A percentile compares a stretch with the other conserved stretches of the same genome.
Evolutionary conservation across 1,140 invertebrate genomes (phyloP).

Genomic region (Nylanderia fulva): DNA sequence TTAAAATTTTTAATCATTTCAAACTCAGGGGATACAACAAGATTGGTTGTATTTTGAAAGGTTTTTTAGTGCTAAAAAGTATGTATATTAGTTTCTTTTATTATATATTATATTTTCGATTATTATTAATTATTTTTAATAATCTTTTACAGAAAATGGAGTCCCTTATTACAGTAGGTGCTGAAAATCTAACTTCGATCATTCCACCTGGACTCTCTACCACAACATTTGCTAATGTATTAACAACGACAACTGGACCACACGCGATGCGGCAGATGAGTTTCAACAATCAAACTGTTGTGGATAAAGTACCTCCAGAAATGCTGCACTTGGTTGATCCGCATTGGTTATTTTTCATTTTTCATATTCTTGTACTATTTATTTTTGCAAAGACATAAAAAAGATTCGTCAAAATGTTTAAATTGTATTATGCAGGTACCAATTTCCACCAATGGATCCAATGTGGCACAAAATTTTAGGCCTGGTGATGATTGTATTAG

Average conservation of each 20-base stretch:
- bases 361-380: neutral
- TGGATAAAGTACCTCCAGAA: conserved; percentile 90
- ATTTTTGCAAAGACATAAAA: neutral
- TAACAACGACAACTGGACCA: conserved; percentile 21
- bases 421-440: conserved; percentile 79
- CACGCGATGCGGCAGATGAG: conserved; percentile 58
- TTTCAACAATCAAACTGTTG: conserved; percentile 88
- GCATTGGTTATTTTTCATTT: conserved; percentile 87
- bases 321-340: conserved; percentile 91
- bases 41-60: neutral
- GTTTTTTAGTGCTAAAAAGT: neutral
- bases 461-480: conserved; percentile 93
- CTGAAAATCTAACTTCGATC: neutral
- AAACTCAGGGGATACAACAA: neutral
- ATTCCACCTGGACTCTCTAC: neutral
- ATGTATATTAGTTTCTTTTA: neutral
- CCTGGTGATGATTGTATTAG: conserved; percentile 90
- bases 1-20: neutral
- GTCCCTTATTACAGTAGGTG: neutral
- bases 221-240: neutral
- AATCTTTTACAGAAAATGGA: conserved; percentile 39
- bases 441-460: conserved; percentile 92
- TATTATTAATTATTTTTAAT: neutral
- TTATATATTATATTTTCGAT: neutral
- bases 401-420: neutral